Evolutionary conservation across 2,888 invertebrate genomes (phyloP).

Genomic region (Sialis fuliginosa): DNA sequence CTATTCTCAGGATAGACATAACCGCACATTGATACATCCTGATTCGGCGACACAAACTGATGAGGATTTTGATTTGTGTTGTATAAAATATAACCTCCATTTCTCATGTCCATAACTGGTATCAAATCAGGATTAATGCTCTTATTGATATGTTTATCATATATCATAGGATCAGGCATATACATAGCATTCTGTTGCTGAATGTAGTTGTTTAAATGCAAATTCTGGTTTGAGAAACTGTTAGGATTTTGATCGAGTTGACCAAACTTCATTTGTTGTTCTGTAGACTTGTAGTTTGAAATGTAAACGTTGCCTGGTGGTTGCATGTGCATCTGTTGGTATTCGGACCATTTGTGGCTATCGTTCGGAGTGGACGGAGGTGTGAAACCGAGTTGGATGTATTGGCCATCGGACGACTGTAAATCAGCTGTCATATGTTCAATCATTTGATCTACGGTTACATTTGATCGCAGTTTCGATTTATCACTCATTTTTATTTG

Average conservation of each 20-base stretch:
- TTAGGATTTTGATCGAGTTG: constrained; percentile 3
- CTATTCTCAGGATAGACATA: constrained; percentile 7
- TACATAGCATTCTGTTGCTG: constrained; percentile 6
- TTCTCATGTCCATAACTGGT: constrained; percentile 2
- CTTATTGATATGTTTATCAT: constrained; percentile 4
- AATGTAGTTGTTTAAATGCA: constrained; percentile 5
- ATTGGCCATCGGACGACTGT: constrained; percentile 35
- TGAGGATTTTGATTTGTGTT: constrained; percentile 4
- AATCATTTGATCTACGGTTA: constrained; percentile 35
- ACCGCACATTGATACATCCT: constrained; percentile 4
- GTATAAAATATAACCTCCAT: constrained; percentile 6
- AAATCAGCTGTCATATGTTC: constrained; percentile 39
- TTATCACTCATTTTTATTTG: constrained; percentile 19
- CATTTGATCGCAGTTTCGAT: constrained; percentile 17
- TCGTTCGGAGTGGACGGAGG: constrained; percentile 18
- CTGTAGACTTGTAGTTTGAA: constrained; percentile 3
- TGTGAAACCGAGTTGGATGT: constrained; percentile 32
- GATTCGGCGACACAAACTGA: constrained; percentile 6
- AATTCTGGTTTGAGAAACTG: constrained; percentile 1
- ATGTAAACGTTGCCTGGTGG: constrained; percentile 11
- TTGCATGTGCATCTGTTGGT: constrained; percentile 14
- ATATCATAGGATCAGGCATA: constrained; percentile 5
- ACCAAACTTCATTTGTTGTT: constrained; percentile 1
- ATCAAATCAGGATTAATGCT: constrained; percentile 1
- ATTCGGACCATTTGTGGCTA: constrained; percentile 20